Conservation (phyloP, 2,113 vertebrate genomes). For the Canis aureus region DNA sequence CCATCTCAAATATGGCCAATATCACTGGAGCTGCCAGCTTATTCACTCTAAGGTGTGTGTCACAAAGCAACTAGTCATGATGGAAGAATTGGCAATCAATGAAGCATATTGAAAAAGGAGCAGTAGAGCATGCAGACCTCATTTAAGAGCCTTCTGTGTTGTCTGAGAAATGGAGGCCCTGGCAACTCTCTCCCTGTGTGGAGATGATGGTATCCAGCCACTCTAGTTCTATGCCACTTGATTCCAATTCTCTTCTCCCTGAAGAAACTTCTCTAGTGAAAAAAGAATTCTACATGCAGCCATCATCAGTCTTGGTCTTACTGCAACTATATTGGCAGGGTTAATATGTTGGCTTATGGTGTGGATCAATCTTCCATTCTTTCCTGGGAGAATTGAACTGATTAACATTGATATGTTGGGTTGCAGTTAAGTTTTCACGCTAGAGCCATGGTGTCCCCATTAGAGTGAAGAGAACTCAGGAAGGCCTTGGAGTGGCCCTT, state of each 20-base stretch:
- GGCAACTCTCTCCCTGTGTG: neutral
- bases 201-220: neutral
- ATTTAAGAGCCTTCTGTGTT: neutral
- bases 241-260: neutral
- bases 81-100: neutral
- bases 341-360: neutral
- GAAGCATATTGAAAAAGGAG: conserved; percentile 13
- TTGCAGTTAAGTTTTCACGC: neutral
- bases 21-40: neutral
- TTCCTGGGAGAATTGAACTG: neutral
- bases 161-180: neutral
- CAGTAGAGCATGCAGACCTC: neutral
- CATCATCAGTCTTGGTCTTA: neutral
- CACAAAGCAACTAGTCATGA: conserved; percentile 27
- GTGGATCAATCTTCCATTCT: neutral
- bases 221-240: neutral
- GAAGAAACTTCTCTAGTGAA: neutral
- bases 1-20: conserved; percentile 8
- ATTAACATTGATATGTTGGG: neutral
- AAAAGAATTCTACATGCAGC: neutral
- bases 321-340: neutral
- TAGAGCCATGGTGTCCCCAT: neutral
- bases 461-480: neutral
- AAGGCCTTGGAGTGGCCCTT: neutral
- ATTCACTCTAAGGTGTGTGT: neutral